Base-by-base conservation (phyloP, 2,113 vertebrate species). In the Macquaria ambigua region DNA sequence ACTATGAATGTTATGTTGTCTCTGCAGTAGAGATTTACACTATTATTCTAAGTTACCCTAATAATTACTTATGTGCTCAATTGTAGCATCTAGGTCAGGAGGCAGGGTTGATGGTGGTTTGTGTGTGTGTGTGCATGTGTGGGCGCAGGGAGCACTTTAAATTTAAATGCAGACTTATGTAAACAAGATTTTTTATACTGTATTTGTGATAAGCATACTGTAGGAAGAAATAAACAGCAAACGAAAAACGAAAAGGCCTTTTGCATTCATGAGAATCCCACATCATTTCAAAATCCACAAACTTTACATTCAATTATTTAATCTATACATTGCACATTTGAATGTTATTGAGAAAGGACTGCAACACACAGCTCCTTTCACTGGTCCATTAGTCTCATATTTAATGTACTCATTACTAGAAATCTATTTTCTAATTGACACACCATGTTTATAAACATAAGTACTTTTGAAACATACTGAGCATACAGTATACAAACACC, bases 1-100 rank as follows among this genome's bases (percentile, higher is more conserved):
- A 82, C 25, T 81, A 79, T 73, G 15, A 77, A 76, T 79, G 76
- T 66, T 79, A 52, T 82, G 8, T 79, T 81, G 67, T 83, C 68
- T 80, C 64, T 64, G 52, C 80, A 68, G 78, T 2, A 71, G 28
- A 76, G 46, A 81, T 87, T 81, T 82, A 79, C 59, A 41, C 64
- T 81, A 28, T 73, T 76, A 53, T 63, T 81, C 58, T 3, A 4
- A 82, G 41, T 83, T 64, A 31, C 68, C 72, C 46, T 58, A 48
- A 79, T 81, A 71, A 83, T 87, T 71, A 79, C 55, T 55, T 61
- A 82, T 78, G 50, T 64, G n/a, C 39, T 75, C 66, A 64, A 43
- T 20, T 77, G 61, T 79, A 79, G 39, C 74, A 50, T 56, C 14
- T 58, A 75, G 56, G 52, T 75, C 74, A 78, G 68, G n/a, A 82